These are phyloP conservation scores for Eidolon dupreanum DNA, from an alignment of 2,797 vertebrate species.

Conservation along the genomic window DNA sequence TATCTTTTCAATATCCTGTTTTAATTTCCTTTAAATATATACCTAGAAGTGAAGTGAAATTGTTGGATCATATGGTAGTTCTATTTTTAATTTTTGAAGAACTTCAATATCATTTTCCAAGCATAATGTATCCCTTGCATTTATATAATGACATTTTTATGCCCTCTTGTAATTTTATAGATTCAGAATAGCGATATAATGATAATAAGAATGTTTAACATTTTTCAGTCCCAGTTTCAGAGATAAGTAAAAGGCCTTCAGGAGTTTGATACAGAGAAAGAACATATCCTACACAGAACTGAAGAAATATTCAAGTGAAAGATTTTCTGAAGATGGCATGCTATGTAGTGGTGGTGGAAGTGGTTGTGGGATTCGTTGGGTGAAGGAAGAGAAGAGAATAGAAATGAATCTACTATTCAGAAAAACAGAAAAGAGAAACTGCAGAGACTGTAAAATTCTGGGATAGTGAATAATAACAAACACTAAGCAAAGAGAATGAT, in stretches of 20 bases:
- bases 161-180: background rate
- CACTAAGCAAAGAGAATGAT: background rate
- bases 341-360: background rate
- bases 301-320: background rate
- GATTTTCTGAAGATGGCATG: background rate
- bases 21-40: background rate
- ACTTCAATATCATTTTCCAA: background rate
- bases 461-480: background rate
- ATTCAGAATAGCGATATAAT: background rate
- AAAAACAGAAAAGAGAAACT: background rate
- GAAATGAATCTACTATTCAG: background rate
- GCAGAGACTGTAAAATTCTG: background rate
- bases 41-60: background rate
- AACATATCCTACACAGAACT: background rate
- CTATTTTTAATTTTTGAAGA: conserved; percentile 15
- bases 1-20: background rate
- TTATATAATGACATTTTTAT: background rate
- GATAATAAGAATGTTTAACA: background rate
- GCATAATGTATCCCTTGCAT: background rate
- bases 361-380: background rate
- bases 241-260: background rate
- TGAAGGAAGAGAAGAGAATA: background rate
- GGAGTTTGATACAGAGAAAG: background rate
- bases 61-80: background rate
- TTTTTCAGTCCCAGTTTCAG: background rate